Evolutionary conservation across 1,140 invertebrate genomes (phyloP).

Genomic region (Drosophila murphyi): DNA sequence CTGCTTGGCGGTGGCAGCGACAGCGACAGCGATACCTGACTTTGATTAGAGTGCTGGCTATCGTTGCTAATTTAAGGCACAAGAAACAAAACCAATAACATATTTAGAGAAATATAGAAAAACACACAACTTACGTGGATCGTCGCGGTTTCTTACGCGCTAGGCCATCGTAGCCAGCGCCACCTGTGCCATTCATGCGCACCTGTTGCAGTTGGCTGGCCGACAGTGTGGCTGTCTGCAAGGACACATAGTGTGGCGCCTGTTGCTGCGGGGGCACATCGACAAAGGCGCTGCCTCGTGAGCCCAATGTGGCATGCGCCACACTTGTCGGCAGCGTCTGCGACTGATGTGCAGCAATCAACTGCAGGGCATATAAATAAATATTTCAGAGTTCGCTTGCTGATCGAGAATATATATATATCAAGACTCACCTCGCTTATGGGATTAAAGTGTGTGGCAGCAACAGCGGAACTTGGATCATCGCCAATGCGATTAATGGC

Average conservation of each 20-base stretch:
- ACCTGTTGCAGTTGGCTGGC: slow-evolving; percentile 46
- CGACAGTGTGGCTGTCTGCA: slow-evolving; percentile 20
- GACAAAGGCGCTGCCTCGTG: slow-evolving; percentile 65
- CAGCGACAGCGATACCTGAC: slow-evolving; percentile 69
- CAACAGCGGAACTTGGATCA: not conserved
- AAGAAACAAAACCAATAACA: not conserved
- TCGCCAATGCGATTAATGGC: slow-evolving; percentile 60
- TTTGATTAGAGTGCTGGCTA: slow-evolving; percentile 78
- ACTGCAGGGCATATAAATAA: no score
- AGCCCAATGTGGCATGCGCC: slow-evolving; percentile 48
- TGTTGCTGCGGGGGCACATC: slow-evolving; percentile 54
- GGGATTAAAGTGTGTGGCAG: slow-evolving; percentile 77
- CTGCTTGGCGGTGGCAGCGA: slow-evolving; percentile 65
- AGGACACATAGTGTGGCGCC: slow-evolving; percentile 29
- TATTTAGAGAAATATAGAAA: not conserved
- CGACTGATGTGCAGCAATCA: slow-evolving; percentile 51
- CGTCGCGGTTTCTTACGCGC: slow-evolving; percentile 86
- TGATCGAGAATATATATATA: not conserved
- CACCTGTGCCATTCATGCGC: slow-evolving; percentile 66
- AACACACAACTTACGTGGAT: slow-evolving; percentile 63
- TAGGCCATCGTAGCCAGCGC: slow-evolving; percentile 53
- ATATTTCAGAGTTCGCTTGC: not conserved
- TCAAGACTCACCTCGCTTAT: slow-evolving; percentile 70
- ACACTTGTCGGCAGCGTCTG: slow-evolving; percentile 26
- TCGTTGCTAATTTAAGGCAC: slow-evolving; percentile 57